phyloP scores from a whole-genome alignment of 2,113 vertebrate species.

The Corythaeola cristata region DNA sequence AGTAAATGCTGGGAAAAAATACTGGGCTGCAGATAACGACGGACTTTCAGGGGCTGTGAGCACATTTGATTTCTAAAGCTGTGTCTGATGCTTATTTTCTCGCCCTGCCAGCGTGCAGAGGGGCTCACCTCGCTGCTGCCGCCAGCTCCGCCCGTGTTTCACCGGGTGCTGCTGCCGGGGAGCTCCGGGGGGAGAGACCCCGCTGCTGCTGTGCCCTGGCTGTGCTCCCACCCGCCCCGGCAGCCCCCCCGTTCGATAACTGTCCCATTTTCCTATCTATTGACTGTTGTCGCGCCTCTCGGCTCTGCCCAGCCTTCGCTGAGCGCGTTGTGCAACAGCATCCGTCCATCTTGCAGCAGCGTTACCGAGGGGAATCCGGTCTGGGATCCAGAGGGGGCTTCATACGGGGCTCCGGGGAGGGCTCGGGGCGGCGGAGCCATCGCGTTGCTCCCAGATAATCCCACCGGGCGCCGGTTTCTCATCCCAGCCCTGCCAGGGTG shows the following conservation, averaged over 20 bases:
- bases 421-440: background rate
- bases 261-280: background rate
- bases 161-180: background rate
- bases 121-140: background rate
- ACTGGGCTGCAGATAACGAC: background rate
- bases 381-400: background rate
- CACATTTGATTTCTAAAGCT: background rate
- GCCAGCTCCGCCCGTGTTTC: background rate
- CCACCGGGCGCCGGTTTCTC: background rate
- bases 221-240: background rate
- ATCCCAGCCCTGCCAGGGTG: too few relatives aligned
- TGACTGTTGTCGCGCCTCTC: accelerated
- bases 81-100: background rate
- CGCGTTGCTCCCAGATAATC: background rate
- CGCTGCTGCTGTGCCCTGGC: background rate
- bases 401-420: background rate
- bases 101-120: accelerated
- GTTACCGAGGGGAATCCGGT: accelerated
- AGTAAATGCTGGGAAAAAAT: background rate
- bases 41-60: background rate
- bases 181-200: too few relatives aligned
- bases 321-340: accelerated
- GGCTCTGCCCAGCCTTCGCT: background rate
- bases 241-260: background rate
- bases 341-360: background rate